A percentile compares a stretch with the other conserved stretches of the same genome.
Evolutionary conservation across 2,113 vertebrate genomes (phyloP).

Genomic region (Urocynchramus pylzowi): DNA sequence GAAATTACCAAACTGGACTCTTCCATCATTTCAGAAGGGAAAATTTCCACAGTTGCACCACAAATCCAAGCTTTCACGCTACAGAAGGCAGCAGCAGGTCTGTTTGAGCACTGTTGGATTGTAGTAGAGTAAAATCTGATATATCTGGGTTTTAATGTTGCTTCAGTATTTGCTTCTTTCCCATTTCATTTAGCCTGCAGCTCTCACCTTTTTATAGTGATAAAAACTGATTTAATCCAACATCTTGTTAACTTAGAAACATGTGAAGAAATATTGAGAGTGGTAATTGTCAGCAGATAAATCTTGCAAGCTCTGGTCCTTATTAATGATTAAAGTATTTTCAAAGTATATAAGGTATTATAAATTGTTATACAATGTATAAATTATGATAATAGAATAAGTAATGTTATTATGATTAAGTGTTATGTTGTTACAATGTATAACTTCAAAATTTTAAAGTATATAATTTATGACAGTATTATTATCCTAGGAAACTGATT

Average conservation of each 20-base stretch:
- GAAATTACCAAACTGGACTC: conserved; percentile 95
- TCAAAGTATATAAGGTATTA: not conserved
- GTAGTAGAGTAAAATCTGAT: not conserved
- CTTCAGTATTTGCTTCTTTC: not conserved
- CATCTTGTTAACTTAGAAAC: not conserved
- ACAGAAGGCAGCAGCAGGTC: conserved; percentile 94
- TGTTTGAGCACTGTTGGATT: conserved; percentile 8
- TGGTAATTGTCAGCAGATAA: not conserved
- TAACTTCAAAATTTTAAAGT: not conserved
- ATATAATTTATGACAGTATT: no score
- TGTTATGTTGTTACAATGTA: not conserved
- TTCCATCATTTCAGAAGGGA: conserved; percentile 86
- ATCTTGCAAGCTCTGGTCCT: not conserved
- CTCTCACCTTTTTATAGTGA: not conserved
- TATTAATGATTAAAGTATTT: not conserved
- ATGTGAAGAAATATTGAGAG: not conserved
- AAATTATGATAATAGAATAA: not conserved
- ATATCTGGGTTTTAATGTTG: not conserved
- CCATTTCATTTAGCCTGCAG: not conserved
- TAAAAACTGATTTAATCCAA: not conserved
- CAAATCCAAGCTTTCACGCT: conserved; percentile 90
- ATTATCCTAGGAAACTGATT: not conserved
- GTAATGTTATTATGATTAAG: not conserved
- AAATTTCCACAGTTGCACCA: conserved; percentile 81
- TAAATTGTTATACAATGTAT: not conserved